phyloP scores from a whole-genome alignment of 2,888 invertebrate genomes.

The Drosophila pegasa region DNA sequence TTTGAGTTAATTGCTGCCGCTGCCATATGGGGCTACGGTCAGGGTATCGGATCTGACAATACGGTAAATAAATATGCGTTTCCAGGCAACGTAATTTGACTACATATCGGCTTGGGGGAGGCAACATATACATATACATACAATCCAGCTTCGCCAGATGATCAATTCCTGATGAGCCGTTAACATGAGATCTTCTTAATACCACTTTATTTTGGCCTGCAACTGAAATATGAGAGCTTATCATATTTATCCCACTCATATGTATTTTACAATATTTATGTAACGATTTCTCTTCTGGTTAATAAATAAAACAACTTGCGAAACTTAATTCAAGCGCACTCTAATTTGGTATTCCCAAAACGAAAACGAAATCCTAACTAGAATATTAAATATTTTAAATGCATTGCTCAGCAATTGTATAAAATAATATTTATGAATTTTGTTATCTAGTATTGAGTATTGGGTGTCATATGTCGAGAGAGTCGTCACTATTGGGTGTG shows the following conservation, averaged over 20 bases:
- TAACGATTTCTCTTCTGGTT: background rate
- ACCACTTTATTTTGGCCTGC: slow-evolving; percentile 14
- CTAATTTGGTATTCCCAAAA: background rate
- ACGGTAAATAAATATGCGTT: slow-evolving; percentile 73
- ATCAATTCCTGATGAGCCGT: slow-evolving; percentile 60
- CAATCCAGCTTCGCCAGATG: slow-evolving; percentile 33
- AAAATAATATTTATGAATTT: background rate
- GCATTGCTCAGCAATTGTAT: background rate
- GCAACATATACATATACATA: background rate
- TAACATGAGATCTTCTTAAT: slow-evolving; percentile 34
- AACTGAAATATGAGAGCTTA: slow-evolving; percentile 38
- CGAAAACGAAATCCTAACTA: background rate
- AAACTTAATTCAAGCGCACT: slow-evolving; percentile 1
- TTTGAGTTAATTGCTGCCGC: slow-evolving; percentile 76
- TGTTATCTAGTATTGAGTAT: background rate
- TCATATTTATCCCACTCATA: slow-evolving; percentile 1
- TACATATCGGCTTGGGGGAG: slow-evolving; percentile 39
- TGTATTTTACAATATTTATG: slow-evolving; percentile 8
- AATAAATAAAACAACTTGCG: slow-evolving; percentile 5
- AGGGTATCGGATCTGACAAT: slow-evolving; percentile 23
- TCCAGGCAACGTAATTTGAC: slow-evolving; percentile 80
- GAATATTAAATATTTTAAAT: background rate
- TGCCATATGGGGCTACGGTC: slow-evolving; percentile 69
- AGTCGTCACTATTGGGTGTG: background rate
- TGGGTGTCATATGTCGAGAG: too few species aligned